Base-by-base conservation (phyloP, 2,888 invertebrate genomes). In the Hirtodrosophila cameraria region DNA sequence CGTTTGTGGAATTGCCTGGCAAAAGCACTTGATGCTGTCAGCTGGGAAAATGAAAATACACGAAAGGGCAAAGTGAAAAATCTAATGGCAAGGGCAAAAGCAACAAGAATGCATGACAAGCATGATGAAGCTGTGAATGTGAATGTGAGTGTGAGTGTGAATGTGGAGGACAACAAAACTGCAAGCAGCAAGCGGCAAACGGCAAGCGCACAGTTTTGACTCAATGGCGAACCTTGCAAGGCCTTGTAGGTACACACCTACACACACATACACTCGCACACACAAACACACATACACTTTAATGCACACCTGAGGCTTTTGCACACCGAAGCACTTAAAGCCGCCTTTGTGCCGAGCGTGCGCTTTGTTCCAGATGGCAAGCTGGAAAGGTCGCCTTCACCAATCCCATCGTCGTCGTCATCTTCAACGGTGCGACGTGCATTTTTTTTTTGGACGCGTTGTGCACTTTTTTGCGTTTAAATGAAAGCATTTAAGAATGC, bases 21-120 rank as follows among this genome's bases (percentile, higher is more conserved):
- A 78, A 39, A n/a, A 58, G 70, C 84, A 64, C 70, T 83, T 73
- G 65, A 70, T 64, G 77, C 53, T 78, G 76, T 79, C 75, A 72
- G 76, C 49, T 58, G 72, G 70, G 49, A 31, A n/a, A n/a, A n/a
- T n/a, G n/a, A n/a, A n/a, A 58, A 59, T 54, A 64, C 75, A 74
- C 45, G 61, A 60, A 67, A 61, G 63, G 61, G 57, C 65, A 58
- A 58, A 65, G 49, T 60, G 58, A 42, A 63, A 57, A 48, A 2
- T 35, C 46, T 45, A 49, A 43, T 28, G 30, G 30, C 31, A 57
- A 45, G 11, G 45, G 35, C 35, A 53, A 41, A 25, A 6, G n/a
- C 4, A 38, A 23, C 16, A 23, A 8, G 23, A 23, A 23, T 5
- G 23, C 6, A 23, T 8, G 23, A 23, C 23, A 23, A 35, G n/a